phyloP scores from a whole-genome alignment of 2,888 invertebrate species.

The Noctua pronuba region DNA sequence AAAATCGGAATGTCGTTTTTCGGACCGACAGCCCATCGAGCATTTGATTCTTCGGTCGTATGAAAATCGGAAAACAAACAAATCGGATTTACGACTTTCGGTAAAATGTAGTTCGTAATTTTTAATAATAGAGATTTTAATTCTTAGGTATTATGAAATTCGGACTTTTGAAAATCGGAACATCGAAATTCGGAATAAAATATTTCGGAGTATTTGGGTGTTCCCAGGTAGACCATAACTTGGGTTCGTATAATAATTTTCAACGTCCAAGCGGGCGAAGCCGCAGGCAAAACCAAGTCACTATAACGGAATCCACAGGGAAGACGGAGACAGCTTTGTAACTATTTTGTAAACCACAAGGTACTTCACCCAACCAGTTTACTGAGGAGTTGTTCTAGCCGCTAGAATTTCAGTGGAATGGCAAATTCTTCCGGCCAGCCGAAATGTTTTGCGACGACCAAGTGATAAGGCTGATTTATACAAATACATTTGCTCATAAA shows the following conservation, averaged over 20 bases:
- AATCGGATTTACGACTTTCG: too few species aligned
- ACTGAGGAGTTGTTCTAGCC: background rate
- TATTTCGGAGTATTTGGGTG: too few species aligned
- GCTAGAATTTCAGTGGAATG: conserved; percentile 8
- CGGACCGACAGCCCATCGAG: too few species aligned
- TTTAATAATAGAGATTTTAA: too few species aligned
- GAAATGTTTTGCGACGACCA: conserved; percentile 37
- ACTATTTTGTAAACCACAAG: conserved; percentile 6
- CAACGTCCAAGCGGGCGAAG: background rate
- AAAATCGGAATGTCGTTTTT: too few species aligned
- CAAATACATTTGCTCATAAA: conserved; percentile 47
- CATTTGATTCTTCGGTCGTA: too few species aligned
- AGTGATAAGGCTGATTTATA: conserved; percentile 53
- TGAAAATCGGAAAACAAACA: too few species aligned
- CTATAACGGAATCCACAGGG: background rate
- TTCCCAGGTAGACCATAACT: background rate
- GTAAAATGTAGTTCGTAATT: too few species aligned
- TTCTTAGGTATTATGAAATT: too few species aligned
- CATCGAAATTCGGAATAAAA: too few species aligned
- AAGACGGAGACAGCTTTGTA: background rate
- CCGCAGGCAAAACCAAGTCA: too few species aligned
- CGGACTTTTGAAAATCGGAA: too few species aligned
- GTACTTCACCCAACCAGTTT: background rate
- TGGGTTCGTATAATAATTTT: background rate
- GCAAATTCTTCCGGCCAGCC: conserved; percentile 21